Evolutionary conservation across 53 echinoderm and acorn worm genomes (phyloP).

Genomic region (Paracentrotus lividus): DNA sequence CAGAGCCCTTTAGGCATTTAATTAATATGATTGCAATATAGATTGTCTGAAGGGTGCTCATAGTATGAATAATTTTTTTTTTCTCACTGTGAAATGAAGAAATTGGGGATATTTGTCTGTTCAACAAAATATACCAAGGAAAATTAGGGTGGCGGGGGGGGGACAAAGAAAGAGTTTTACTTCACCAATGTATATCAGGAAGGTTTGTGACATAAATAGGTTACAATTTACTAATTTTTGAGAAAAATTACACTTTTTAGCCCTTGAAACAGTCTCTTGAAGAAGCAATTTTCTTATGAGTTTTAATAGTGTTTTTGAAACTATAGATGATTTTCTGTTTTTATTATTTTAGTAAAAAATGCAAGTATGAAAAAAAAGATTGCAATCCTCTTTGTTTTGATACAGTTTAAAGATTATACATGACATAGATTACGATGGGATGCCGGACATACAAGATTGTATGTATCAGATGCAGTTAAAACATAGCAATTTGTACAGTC

Average conservation of each 20-base stretch:
- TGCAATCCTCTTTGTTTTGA: too few relatives aligned
- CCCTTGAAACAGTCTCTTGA: not conserved
- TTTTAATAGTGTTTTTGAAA: too few relatives aligned
- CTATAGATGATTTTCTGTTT: too few relatives aligned
- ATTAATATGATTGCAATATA: conserved; percentile 44
- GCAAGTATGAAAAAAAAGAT: too few relatives aligned
- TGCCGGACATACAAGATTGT: too few relatives aligned
- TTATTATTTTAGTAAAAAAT: too few relatives aligned
- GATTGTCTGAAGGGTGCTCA: not conserved
- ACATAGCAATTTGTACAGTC: too few relatives aligned
- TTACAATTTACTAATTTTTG: not conserved
- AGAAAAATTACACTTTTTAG: not conserved
- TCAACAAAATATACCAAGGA: not conserved
- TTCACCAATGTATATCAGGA: not conserved
- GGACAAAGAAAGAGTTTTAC: not conserved
- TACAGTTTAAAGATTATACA: too few relatives aligned
- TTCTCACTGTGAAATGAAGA: not conserved
- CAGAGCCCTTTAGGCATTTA: conserved; percentile 38
- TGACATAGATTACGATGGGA: too few relatives aligned
- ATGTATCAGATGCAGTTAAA: too few relatives aligned
- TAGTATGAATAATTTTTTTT: not conserved
- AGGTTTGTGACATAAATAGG: not conserved
- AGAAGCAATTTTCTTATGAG: not conserved
- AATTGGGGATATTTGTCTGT: not conserved
- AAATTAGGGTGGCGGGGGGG: not conserved